phyloP scores from a whole-genome alignment of 2,113 vertebrate species.

The Hemicordylus capensis region DNA sequence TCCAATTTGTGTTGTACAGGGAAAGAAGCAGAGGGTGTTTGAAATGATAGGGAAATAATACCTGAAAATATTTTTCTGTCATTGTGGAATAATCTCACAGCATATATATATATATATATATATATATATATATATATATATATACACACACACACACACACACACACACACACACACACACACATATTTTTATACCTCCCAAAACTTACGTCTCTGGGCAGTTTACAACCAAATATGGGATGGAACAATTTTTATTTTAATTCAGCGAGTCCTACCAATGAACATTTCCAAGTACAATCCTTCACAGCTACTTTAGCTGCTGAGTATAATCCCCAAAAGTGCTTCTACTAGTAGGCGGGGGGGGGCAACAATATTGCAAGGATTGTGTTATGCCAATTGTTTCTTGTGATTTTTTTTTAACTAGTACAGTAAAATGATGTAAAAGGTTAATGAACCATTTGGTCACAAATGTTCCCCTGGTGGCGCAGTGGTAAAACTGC shows the following conservation, averaged over 20 bases:
- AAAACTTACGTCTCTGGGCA: no score
- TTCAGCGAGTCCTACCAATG: not conserved
- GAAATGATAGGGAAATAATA: not conserved
- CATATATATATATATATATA: no score
- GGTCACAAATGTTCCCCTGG: not conserved
- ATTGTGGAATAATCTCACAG: slow-evolving; percentile 8
- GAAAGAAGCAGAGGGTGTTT: not conserved
- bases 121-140: no score
- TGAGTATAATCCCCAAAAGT: not conserved
- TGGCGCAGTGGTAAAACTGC: no score
- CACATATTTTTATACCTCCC: no score
- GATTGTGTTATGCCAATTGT: not conserved
- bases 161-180: no score
- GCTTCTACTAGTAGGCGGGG: not conserved
- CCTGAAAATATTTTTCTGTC: slow-evolving; percentile 9
- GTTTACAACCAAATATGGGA: not conserved
- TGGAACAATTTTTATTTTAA: not conserved
- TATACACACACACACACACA: no score
- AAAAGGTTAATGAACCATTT: not conserved
- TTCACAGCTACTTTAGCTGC: not conserved
- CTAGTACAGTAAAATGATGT: not conserved
- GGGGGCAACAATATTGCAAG: not conserved
- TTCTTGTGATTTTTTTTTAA: no score
- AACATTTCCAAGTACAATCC: not conserved
- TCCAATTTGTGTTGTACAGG: slow-evolving; percentile 9